Conservation (phyloP, 2,797 vertebrate genomes). For the Austrolebias charrua region DNA sequence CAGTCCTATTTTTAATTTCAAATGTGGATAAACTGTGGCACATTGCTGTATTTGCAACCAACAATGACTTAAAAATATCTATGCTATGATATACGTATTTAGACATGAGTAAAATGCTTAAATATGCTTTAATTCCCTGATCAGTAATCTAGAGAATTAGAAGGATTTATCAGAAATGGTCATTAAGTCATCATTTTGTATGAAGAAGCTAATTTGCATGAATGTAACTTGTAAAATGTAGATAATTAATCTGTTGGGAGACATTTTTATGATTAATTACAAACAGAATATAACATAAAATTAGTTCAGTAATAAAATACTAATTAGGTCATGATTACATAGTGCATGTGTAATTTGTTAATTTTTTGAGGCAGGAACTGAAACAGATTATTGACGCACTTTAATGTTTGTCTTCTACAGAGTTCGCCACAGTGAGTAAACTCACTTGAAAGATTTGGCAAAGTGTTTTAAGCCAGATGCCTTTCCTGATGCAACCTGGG, state of each 20-base stretch:
- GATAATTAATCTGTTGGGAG: constrained; percentile 72
- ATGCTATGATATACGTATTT: constrained; percentile 4
- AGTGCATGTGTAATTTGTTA: constrained; percentile 31
- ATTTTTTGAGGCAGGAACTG: background rate
- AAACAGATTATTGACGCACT: constrained; percentile 5
- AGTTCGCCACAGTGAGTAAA: too few species aligned
- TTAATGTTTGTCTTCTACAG: background rate
- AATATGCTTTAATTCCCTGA: constrained; percentile 50
- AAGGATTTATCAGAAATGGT: constrained; percentile 59
- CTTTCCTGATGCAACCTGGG: too few species aligned
- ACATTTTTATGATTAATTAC: constrained; percentile 69
- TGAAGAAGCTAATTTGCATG: constrained; percentile 67
- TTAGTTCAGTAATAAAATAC: constrained; percentile 60
- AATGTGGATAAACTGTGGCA: constrained; percentile 39
- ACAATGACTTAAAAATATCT: background rate
- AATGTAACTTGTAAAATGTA: constrained; percentile 53
- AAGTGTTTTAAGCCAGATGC: too few species aligned
- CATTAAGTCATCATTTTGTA: constrained; percentile 62
- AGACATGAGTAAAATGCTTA: constrained; percentile 29
- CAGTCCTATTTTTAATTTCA: constrained; percentile 61
- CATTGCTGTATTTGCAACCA: constrained; percentile 16
- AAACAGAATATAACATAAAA: constrained; percentile 50
- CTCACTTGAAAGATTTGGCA: too few species aligned
- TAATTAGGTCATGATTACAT: constrained; percentile 53
- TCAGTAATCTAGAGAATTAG: constrained; percentile 57